phyloP scores from a whole-genome alignment of 2,797 vertebrate genomes.

The Linurgus olivaceus region DNA sequence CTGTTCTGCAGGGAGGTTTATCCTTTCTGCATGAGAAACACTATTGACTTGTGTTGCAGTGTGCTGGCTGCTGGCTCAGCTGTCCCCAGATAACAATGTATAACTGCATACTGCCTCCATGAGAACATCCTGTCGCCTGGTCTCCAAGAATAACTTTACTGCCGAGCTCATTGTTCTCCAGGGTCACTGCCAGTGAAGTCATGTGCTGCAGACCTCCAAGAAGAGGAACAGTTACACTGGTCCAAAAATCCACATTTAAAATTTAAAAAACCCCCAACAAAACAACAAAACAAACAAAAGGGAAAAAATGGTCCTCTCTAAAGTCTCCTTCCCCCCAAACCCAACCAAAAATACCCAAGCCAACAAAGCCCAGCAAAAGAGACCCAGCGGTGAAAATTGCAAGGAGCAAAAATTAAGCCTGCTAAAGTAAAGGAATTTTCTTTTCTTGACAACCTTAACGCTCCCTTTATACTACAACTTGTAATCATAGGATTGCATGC shows the following conservation, averaged over 20 bases:
- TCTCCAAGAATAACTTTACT: slow-evolving; percentile 41
- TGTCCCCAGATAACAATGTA: slow-evolving; percentile 11
- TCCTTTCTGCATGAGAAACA: background rate
- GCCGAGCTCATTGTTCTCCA: background rate
- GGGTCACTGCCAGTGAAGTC: background rate
- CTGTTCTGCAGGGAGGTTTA: background rate
- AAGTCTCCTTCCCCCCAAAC: rapidly evolving
- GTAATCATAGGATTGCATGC: background rate
- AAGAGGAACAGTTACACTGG: background rate
- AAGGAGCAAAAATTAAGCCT: background rate
- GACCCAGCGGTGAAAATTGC: background rate
- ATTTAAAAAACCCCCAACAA: background rate
- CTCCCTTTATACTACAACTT: background rate
- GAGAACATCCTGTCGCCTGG: background rate
- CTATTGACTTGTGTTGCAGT: background rate
- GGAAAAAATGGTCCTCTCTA: background rate
- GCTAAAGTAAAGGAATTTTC: background rate
- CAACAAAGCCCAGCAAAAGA: background rate
- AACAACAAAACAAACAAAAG: background rate
- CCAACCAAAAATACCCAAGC: background rate
- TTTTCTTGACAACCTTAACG: background rate
- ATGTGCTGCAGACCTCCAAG: background rate
- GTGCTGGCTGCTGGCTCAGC: background rate
- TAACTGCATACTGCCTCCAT: slow-evolving; percentile 37
- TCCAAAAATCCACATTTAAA: background rate